These are phyloP conservation scores for Philereme vetulata DNA, from an alignment of 2,888 invertebrate species.

Conservation along the genomic window DNA sequence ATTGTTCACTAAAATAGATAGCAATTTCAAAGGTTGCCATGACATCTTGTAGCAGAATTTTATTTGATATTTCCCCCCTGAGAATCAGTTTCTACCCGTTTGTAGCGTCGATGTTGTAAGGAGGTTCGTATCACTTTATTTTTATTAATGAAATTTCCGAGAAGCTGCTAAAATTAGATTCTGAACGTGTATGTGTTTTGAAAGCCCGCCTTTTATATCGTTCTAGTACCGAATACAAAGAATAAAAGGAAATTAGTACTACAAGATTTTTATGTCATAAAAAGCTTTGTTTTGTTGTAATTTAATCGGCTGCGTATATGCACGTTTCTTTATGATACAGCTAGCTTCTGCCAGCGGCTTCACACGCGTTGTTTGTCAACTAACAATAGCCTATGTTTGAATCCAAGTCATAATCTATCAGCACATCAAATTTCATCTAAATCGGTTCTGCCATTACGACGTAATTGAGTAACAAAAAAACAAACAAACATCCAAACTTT, in stretches of 20 bases:
- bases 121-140: not conserved
- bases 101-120: conserved; percentile 6
- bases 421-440: no score
- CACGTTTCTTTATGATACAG: no score
- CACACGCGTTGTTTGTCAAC: no score
- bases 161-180: not conserved
- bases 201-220: not conserved
- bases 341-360: no score
- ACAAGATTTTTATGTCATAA: not conserved
- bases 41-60: not conserved
- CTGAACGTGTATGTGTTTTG: not conserved
- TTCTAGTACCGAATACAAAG: not conserved
- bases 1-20: not conserved
- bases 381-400: no score
- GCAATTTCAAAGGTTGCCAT: conserved; percentile 5
- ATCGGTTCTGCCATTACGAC: no score
- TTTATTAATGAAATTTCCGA: not conserved
- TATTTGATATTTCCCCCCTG: conserved; percentile 4
- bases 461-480: no score
- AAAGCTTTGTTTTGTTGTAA: not conserved
- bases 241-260: not conserved
- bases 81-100: conserved; percentile 4
- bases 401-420: no score
- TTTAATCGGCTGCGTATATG: conserved; percentile 1
- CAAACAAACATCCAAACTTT: no score